phyloP scores from a whole-genome alignment of 1,140 invertebrate species.

The Drosophila truncata region DNA sequence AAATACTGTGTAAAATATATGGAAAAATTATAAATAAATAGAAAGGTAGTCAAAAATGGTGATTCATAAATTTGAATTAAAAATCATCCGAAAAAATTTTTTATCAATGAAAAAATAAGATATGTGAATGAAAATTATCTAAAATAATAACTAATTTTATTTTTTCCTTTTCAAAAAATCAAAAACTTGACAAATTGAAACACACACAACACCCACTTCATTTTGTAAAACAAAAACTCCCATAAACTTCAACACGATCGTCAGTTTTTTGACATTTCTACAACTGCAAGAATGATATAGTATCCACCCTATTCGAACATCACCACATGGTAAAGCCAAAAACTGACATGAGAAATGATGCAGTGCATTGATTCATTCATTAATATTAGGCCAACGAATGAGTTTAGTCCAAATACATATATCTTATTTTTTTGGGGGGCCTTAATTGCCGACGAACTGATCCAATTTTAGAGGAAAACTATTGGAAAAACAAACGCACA shows the following conservation, averaged over 20 bases:
- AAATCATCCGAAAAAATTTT: background rate
- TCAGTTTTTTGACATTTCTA: slow-evolving; percentile 4
- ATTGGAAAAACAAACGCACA: slow-evolving; percentile 39
- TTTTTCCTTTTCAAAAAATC: background rate
- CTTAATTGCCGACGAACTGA: slow-evolving; percentile 62
- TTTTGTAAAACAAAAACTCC: background rate
- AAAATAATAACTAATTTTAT: too few relatives aligned
- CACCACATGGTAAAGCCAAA: slow-evolving; percentile 1
- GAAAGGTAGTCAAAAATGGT: background rate
- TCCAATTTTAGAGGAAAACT: slow-evolving; percentile 69
- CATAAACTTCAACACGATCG: background rate
- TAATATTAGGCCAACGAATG: slow-evolving; percentile 35
- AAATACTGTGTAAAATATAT: background rate
- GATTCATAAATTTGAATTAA: background rate
- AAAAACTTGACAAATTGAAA: background rate
- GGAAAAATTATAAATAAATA: background rate
- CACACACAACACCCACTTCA: background rate
- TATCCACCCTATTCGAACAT: background rate
- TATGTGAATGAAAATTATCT: background rate
- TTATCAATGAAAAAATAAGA: background rate
- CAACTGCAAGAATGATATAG: slow-evolving; percentile 19
- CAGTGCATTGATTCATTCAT: slow-evolving; percentile 19
- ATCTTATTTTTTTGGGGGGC: slow-evolving; percentile 47
- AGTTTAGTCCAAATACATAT: slow-evolving; percentile 38
- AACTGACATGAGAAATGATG: slow-evolving; percentile 23